Evolutionary conservation across 2,888 invertebrate genomes (phyloP), one percentile per base, ranked within the genome.

Genomic region (Ectemnius cavifrons): DNA sequence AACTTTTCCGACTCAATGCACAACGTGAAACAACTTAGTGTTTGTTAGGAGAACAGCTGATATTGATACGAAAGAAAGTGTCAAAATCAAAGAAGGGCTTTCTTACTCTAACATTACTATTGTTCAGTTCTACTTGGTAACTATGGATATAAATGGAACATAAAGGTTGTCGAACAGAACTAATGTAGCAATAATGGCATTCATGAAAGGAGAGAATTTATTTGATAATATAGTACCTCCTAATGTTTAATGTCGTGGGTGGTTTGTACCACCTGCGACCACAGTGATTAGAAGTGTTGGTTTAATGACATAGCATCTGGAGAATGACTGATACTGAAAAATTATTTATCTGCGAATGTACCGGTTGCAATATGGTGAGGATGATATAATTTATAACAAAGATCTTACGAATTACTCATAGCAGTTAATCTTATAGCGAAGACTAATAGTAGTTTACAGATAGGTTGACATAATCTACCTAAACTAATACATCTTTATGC

Each of bases 321-420:
- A 69, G 18, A 45, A 90, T 93, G 93, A 92, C 88, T 6, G 92
- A 93, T 72, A 93, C 93, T 1, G 93, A 93, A 72, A 95, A 95
- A 89, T 95, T 95, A 0, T 96, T 96, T 87, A 94, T 93, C 0
- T 96, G 96, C 88, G 92, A 93, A 8, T 92, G 93, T 52, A 92
- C 93, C 2, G 95, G 94, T 59, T 96, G 96, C 89, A 94, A 94
- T 18, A 95, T 95, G 95, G 93, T 93, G 87, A 85, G 89, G 37
- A 37, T 3, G n/a, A 14, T 14, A 52, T 63, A 66, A 28, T 27
- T 52, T 63, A 27, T 27, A 14, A 62, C n/a, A 14, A 27, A 45
- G 16, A 11, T 47, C n/a, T 27, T 58, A 47, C 2, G 56, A 0
- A 37, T 37, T 37, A 8, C 1, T 23, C 37, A 37, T 37, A 37